Evolutionary conservation across 1,140 invertebrate genomes (phyloP).

Genomic region (Drosophila ironensis): DNA sequence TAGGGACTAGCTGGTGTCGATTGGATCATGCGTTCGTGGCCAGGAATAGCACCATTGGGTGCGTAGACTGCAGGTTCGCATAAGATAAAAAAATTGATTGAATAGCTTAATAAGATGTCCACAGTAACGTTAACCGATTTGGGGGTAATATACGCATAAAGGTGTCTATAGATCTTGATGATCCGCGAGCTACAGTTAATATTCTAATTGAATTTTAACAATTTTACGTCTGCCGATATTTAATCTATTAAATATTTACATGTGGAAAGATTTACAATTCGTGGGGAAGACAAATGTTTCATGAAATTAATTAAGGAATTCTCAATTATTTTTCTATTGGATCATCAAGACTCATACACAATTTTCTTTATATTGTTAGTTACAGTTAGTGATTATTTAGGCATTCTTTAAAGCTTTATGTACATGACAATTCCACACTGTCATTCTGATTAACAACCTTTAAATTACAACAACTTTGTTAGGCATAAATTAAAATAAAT

Average conservation of each 20-base stretch:
- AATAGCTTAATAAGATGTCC: neutral
- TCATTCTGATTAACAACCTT: slow-evolving; percentile 21
- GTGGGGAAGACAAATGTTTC: too few species aligned
- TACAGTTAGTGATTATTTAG: slow-evolving; percentile 48
- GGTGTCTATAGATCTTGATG: slow-evolving; percentile 45
- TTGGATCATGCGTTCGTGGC: slow-evolving; percentile 86
- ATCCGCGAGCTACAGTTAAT: slow-evolving; percentile 6
- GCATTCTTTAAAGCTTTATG: slow-evolving; percentile 61
- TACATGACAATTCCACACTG: slow-evolving; percentile 30
- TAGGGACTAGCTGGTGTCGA: slow-evolving; percentile 91
- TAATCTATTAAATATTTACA: too few species aligned
- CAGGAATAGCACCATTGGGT: slow-evolving; percentile 86
- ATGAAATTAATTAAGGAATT: too few species aligned
- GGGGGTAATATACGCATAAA: slow-evolving; percentile 4
- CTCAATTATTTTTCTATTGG: neutral
- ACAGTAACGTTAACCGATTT: neutral
- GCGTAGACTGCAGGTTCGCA: slow-evolving; percentile 76
- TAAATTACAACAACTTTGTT: slow-evolving; percentile 10
- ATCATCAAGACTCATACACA: slow-evolving; percentile 56
- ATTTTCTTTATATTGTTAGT: neutral
- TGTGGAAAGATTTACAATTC: too few species aligned
- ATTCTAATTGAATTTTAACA: neutral
- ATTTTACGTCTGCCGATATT: too few species aligned
- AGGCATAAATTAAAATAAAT: slow-evolving; percentile 47
- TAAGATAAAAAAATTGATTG: slow-evolving; percentile 13